These are phyloP conservation scores for Hyperopisus bebe DNA, from an alignment of 2,113 vertebrate species.

Conservation along the genomic window DNA sequence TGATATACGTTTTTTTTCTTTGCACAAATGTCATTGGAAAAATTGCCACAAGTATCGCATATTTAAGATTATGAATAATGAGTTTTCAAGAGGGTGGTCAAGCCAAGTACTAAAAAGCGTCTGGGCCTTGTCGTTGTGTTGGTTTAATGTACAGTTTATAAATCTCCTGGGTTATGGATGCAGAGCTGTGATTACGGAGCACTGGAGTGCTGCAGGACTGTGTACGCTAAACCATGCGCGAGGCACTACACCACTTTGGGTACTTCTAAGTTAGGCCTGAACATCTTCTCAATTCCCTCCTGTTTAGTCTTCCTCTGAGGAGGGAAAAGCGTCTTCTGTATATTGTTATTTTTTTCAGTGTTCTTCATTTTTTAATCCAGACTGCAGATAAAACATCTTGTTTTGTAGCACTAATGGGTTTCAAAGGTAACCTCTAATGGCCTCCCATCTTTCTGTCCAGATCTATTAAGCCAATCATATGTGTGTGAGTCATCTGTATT, in stretches of 20 bases:
- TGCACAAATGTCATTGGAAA: neutral
- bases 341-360: neutral
- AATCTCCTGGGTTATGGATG: neutral
- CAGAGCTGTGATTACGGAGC: neutral
- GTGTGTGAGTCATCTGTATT: slow-evolving; percentile 19
- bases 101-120: neutral
- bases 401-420: slow-evolving; percentile 15
- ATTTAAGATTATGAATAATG: neutral
- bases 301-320: neutral
- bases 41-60: neutral
- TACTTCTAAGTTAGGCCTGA: neutral
- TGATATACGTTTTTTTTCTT: neutral
- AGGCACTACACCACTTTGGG: neutral
- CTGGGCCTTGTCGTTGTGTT: neutral
- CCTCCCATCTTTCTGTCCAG: neutral
- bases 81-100: neutral
- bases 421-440: neutral
- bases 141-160: neutral
- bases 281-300: neutral
- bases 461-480: slow-evolving; percentile 16
- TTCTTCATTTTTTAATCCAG: neutral
- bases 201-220: neutral
- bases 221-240: neutral
- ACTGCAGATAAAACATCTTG: neutral
- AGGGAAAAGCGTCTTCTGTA: neutral